Evolutionary conservation across 2,797 vertebrate genomes (phyloP), one percentile per base, ranked within the genome.

Genomic region (Melanotaenia nigrans): DNA sequence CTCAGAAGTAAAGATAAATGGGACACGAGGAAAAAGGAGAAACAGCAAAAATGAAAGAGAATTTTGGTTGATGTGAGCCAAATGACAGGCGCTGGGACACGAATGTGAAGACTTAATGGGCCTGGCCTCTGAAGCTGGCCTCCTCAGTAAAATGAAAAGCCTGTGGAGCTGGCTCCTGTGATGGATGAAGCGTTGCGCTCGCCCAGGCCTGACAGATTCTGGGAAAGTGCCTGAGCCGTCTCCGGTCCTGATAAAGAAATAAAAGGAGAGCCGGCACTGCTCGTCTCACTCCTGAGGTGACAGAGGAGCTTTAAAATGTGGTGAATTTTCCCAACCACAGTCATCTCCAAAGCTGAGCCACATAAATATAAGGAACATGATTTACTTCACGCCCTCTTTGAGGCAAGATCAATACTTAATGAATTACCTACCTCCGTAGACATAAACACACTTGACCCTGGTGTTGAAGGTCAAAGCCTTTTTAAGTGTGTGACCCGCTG

Each of bases 31-130:
- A 82, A 79, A 70, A 77, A 71, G 68, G 73, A 82, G 73, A 73
- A 77, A 81, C 62, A 35, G 81, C 1, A 42, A 85, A 75, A 87
- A 84, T 77, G 85, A 93, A 85, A 73, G 83, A 84, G 83, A 65
- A 81, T 80, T 84, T 89, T 55, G 65, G 83, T 76, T 88, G 86
- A 90, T 87, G 82, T 65, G 86, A 85, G 86, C 79, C 85, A 85
- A 92, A 92, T 87, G 92, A 93, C 92, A 93, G 93, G 87, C 87
- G 68, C 75, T 83, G 91, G 91, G 91, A 92, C 91, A 89, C 74
- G 74, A 90, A 91, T 90, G 91, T 90, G 89, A 92, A 92, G 90
- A 92, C 86, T 90, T 93, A 92, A 93, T 92, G 88, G 90, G 81
- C 67, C 85, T 77, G 87, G 87, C 85, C 89, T 91, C 87, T 87